Percentiles rank a stretch among this genome's conserved stretches.
phyloP scores from a whole-genome alignment of 2,888 invertebrate species.

The Uloborus plumipes region DNA sequence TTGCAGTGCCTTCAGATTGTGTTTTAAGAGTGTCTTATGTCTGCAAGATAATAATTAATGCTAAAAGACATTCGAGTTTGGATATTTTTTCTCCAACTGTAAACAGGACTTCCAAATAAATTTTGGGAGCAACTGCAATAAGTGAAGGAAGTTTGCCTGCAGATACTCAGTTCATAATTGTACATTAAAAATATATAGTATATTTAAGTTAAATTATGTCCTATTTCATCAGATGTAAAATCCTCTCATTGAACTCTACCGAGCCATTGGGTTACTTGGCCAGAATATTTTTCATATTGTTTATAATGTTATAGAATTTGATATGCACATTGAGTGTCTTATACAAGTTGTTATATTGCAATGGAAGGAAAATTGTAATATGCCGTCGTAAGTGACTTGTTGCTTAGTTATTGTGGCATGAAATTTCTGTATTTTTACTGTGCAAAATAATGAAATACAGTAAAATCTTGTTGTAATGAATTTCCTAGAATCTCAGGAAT shows the following conservation, averaged over 20 bases:
- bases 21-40: not conserved
- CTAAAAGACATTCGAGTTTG: too few species aligned
- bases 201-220: constrained; percentile 55
- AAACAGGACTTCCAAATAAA: constrained; percentile 39
- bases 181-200: constrained; percentile 41
- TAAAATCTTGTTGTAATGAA: too few species aligned
- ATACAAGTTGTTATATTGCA: constrained; percentile 45
- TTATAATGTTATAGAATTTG: constrained; percentile 57
- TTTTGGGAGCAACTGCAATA: constrained; percentile 8
- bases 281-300: constrained; percentile 59
- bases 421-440: too few species aligned
- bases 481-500: too few species aligned
- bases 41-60: too few species aligned
- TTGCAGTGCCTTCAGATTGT: constrained; percentile 56
- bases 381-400: too few species aligned
- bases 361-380: not conserved
- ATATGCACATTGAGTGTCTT: constrained; percentile 61
- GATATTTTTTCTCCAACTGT: too few species aligned
- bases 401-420: too few species aligned
- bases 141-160: constrained; percentile 16
- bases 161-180: constrained; percentile 25
- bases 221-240: constrained; percentile 50
- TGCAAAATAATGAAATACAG: too few species aligned
- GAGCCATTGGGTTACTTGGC: constrained; percentile 62
- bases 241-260: constrained; percentile 36